Conservation (phyloP, 64 coral and sea anemone genomes). For the Stylophora pistillata region DNA sequence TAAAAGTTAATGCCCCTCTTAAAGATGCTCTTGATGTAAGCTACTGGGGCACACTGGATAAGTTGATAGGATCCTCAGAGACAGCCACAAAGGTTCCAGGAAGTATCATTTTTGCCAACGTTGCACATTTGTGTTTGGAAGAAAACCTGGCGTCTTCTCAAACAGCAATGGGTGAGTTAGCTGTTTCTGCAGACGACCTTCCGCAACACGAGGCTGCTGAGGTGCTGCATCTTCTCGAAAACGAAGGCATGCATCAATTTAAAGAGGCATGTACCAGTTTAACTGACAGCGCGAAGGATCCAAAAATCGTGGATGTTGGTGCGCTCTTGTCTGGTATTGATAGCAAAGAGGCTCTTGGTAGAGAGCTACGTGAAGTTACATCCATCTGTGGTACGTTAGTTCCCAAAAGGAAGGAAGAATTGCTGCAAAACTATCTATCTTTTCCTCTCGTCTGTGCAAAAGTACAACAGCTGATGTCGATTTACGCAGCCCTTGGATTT, state of each 20-base stretch:
- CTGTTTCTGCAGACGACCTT: not conserved
- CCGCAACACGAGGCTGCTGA: not conserved
- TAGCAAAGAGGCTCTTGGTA: not conserved
- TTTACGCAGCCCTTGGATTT: slow-evolving; percentile 11
- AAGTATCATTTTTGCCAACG: not conserved
- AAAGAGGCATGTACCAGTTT: not conserved
- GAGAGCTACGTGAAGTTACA: not conserved
- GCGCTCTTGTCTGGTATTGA: not conserved
- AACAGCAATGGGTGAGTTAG: not conserved
- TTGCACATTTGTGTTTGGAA: slow-evolving; percentile 3
- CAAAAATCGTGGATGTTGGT: not conserved
- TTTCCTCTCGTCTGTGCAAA: not conserved
- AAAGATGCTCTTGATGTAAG: not conserved
- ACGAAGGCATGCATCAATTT: not conserved
- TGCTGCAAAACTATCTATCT: slow-evolving; percentile 7
- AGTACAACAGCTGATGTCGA: slow-evolving; percentile 1
- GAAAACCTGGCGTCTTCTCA: not conserved
- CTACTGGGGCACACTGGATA: slow-evolving; percentile 22
- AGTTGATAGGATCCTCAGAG: not conserved
- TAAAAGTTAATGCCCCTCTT: not conserved
- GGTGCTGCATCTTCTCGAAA: not conserved
- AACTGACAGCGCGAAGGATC: not conserved
- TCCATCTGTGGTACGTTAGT: not conserved
- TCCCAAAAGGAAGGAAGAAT: not conserved
- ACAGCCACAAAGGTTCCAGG: not conserved